A percentile compares a stretch with the other conserved stretches of the same genome.
Evolutionary conservation across 2,888 invertebrate species (phyloP).

Genomic region (Saturnia japonica): DNA sequence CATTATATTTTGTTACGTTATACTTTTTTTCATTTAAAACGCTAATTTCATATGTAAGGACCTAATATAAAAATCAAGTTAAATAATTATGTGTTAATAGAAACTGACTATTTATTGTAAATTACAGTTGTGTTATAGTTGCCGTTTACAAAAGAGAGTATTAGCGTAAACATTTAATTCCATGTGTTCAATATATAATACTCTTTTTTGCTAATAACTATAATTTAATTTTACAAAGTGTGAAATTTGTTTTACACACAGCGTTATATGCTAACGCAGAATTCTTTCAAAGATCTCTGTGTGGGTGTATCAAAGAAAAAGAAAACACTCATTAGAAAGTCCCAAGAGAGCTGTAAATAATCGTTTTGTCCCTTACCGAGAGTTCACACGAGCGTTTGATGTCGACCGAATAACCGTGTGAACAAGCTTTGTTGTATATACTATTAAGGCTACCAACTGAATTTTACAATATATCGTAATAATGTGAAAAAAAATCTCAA

Average conservation of each 20-base stretch:
- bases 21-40: too few species aligned
- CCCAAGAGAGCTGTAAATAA: slow-evolving; percentile 9
- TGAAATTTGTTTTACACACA: neutral
- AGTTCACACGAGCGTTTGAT: slow-evolving; percentile 10
- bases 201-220: too few species aligned
- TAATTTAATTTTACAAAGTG: neutral
- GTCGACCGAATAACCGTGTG: slow-evolving; percentile 2
- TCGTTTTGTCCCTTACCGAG: slow-evolving; percentile 5
- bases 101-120: too few species aligned
- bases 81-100: too few species aligned
- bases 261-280: neutral
- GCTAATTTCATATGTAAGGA: too few species aligned
- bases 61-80: too few species aligned
- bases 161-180: too few species aligned
- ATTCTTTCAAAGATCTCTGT: neutral
- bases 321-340: slow-evolving; percentile 9
- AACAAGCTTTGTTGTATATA: slow-evolving; percentile 8
- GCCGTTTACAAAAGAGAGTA: too few species aligned
- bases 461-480: neutral
- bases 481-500: neutral
- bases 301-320: slow-evolving; percentile 3
- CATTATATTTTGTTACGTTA: too few species aligned
- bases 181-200: too few species aligned
- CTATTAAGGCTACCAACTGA: neutral
- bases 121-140: too few species aligned